Evolutionary conservation across 2,888 invertebrate genomes (phyloP).

Genomic region (Dynastes grantii): DNA sequence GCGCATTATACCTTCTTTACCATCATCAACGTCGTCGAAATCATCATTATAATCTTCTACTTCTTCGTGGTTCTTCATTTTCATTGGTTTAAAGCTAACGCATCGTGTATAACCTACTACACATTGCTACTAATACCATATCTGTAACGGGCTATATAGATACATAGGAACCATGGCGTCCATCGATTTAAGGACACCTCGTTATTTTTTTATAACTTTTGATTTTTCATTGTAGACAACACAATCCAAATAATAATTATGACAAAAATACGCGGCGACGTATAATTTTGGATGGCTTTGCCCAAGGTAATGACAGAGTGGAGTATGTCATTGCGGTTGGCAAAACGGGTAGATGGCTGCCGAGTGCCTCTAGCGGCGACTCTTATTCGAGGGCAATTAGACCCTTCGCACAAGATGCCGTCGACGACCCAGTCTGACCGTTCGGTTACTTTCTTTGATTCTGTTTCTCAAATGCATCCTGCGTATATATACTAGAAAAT

Average conservation of each 20-base stretch:
- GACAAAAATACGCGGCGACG: constrained; percentile 66
- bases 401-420: constrained; percentile 8
- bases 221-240: constrained; percentile 63
- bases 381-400: constrained; percentile 58
- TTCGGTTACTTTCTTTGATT: constrained; percentile 28
- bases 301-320: constrained; percentile 66
- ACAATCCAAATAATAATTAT: constrained; percentile 68
- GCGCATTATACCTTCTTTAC: background rate
- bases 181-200: constrained; percentile 62
- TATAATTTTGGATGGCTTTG: constrained; percentile 67
- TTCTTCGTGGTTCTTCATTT: no score
- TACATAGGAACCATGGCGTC: background rate
- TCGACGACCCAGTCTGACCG: constrained; percentile 16
- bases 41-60: background rate
- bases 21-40: background rate
- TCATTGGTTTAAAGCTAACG: no score
- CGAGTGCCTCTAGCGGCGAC: constrained; percentile 63
- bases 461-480: background rate
- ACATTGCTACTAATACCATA: no score
- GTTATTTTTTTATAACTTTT: constrained; percentile 63
- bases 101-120: no score
- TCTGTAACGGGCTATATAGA: no score
- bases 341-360: constrained; percentile 63
- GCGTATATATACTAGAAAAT: background rate
- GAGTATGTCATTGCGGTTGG: constrained; percentile 65